A percentile compares a stretch with the other conserved stretches of the same genome.
Evolutionary conservation across 2,113 vertebrate species (phyloP).

Genomic region (Pogonocichla stellata): DNA sequence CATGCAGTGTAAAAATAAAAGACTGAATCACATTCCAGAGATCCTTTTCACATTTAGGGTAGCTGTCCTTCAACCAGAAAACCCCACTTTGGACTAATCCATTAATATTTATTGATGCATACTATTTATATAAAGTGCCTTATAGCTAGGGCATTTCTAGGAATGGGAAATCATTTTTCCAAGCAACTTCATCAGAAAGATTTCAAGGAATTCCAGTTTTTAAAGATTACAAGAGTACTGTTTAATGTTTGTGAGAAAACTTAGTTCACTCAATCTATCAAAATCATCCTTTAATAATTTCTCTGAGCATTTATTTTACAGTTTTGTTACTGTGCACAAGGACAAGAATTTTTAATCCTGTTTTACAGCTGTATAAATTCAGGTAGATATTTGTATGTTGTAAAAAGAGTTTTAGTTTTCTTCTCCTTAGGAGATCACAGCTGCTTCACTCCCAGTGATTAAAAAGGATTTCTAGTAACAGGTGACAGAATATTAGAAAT

Average conservation of each 20-base stretch:
- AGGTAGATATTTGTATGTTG: neutral
- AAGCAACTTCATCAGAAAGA: neutral
- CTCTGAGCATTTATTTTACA: neutral
- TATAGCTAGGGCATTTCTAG: neutral
- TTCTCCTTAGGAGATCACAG: neutral
- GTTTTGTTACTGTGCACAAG: neutral
- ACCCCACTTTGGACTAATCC: neutral
- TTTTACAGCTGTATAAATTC: neutral
- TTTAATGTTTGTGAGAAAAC: neutral
- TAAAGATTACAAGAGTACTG: neutral
- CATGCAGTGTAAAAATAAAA: neutral
- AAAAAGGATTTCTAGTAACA: neutral
- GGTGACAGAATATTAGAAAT: neutral
- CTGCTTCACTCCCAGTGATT: neutral
- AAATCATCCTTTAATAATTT: neutral
- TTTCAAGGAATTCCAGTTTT: neutral
- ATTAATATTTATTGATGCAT: neutral
- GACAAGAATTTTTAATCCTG: neutral
- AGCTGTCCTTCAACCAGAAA: neutral
- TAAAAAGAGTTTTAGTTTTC: neutral
- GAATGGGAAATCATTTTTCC: neutral
- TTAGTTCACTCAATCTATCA: neutral
- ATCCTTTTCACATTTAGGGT: neutral
- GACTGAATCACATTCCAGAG: neutral
- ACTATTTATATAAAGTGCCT: neutral